These are phyloP conservation scores for Sebastes taczanowskii DNA, from an alignment of 2,797 vertebrate species.

Conservation along the genomic window DNA sequence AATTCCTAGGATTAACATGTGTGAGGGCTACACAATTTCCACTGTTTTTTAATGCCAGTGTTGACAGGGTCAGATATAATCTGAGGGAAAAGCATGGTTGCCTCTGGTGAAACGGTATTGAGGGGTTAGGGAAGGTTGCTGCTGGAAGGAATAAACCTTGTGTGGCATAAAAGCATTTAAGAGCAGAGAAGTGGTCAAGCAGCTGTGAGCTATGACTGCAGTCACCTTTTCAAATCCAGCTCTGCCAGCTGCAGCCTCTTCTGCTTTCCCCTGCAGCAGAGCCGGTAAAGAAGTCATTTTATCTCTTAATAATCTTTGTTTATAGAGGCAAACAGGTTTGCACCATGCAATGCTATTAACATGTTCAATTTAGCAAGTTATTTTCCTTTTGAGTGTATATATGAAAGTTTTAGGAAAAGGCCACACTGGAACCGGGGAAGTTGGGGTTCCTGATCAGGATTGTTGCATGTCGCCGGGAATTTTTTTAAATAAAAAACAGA, in stretches of 20 bases:
- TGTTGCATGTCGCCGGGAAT: neutral
- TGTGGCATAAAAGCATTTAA: conserved; percentile 12
- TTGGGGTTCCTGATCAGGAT: neutral
- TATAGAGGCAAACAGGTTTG: neutral
- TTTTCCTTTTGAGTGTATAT: neutral
- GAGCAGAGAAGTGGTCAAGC: conserved; percentile 58
- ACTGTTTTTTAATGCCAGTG: neutral
- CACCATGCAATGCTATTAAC: neutral
- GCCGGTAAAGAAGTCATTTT: neutral
- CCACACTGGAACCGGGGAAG: neutral
- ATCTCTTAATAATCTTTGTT: neutral
- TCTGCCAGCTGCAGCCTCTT: conserved; percentile 59
- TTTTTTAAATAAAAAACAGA: neutral
- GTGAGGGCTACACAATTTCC: conserved; percentile 20
- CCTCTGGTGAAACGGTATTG: neutral
- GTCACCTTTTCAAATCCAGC: conserved; percentile 60
- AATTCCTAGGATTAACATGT: conserved; percentile 38
- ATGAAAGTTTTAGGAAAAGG: neutral
- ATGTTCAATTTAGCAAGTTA: neutral
- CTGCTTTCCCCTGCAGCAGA: conserved; percentile 30
- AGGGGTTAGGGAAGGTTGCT: neutral
- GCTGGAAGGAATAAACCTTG: conserved; percentile 15
- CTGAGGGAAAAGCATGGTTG: neutral
- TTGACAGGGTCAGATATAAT: conserved; percentile 28
- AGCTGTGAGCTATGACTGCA: conserved; percentile 63